Conservation (phyloP, 2,888 invertebrate genomes). For the Volucella inanis region DNA sequence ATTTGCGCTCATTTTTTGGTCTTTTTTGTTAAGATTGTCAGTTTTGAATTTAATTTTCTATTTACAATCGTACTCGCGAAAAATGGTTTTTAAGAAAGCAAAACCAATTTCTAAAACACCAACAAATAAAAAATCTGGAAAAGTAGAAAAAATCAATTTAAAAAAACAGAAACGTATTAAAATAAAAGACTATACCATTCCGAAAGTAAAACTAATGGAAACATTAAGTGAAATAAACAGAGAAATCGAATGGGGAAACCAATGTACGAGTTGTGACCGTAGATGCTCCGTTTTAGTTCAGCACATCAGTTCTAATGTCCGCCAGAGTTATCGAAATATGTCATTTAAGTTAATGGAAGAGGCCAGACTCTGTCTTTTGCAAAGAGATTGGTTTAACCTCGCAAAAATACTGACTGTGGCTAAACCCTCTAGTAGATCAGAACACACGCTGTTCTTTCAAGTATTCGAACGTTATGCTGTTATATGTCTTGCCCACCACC, state of each 20-base stretch:
- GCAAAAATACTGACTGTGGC: constrained; percentile 35
- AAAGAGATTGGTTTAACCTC: constrained; percentile 60
- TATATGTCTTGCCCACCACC: constrained; percentile 38
- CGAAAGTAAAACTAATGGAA: constrained; percentile 31
- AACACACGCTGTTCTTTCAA: constrained; percentile 39
- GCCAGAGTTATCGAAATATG: constrained; percentile 9
- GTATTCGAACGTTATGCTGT: constrained; percentile 52
- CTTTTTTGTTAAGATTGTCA: no score
- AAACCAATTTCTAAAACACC: no score
- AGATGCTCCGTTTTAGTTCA: constrained; percentile 47
- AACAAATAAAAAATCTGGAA: background rate
- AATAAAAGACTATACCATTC: constrained; percentile 16
- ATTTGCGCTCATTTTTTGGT: no score
- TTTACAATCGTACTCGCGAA: no score
- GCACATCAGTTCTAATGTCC: constrained; percentile 10
- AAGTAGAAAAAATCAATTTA: background rate
- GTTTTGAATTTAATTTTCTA: no score
- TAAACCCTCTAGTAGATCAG: background rate
- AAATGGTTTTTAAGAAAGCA: no score
- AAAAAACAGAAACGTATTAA: background rate
- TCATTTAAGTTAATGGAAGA: constrained; percentile 36
- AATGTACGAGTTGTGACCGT: background rate
- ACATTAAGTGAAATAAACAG: constrained; percentile 14
- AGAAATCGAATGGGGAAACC: background rate
- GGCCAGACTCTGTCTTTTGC: constrained; percentile 47